Percentiles rank a stretch among this genome's conserved stretches.
Conservation (phyloP, 2,113 vertebrate genomes). For the Zapornia atra region DNA sequence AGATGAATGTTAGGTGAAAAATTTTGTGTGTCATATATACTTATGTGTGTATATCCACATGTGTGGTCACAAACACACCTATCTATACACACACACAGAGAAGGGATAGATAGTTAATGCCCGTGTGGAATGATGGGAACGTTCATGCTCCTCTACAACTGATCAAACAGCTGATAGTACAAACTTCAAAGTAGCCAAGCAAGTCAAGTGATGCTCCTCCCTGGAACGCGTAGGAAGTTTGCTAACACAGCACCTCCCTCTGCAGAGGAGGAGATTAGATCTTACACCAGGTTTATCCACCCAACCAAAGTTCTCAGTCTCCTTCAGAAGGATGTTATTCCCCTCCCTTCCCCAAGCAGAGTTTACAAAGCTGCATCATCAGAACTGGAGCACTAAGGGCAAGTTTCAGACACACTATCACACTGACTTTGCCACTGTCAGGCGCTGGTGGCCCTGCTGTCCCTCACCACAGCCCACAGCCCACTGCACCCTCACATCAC, state of each 20-base stretch:
- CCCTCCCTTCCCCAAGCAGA: background rate
- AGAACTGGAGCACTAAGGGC: background rate
- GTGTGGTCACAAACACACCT: background rate
- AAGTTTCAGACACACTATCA: background rate
- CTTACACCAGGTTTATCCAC: background rate
- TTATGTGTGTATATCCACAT: background rate
- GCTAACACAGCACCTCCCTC: background rate
- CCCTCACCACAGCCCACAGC: background rate
- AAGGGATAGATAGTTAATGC: background rate
- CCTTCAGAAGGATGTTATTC: background rate
- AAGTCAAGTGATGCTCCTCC: background rate
- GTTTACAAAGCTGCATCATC: background rate
- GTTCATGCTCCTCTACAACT: background rate
- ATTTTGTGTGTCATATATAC: background rate
- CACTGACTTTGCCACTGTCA: background rate
- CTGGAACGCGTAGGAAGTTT: background rate
- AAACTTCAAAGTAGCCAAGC: background rate
- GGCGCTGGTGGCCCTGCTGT: background rate
- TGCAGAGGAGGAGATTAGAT: constrained; percentile 25
- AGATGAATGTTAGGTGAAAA: background rate
- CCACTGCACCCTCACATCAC: background rate
- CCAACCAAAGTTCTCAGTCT: background rate
- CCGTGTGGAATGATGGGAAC: background rate
- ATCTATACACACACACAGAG: background rate
- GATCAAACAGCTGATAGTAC: background rate